These are phyloP conservation scores for Thaleichthys pacificus DNA, from an alignment of 2,797 vertebrate species.

Conservation along the genomic window DNA sequence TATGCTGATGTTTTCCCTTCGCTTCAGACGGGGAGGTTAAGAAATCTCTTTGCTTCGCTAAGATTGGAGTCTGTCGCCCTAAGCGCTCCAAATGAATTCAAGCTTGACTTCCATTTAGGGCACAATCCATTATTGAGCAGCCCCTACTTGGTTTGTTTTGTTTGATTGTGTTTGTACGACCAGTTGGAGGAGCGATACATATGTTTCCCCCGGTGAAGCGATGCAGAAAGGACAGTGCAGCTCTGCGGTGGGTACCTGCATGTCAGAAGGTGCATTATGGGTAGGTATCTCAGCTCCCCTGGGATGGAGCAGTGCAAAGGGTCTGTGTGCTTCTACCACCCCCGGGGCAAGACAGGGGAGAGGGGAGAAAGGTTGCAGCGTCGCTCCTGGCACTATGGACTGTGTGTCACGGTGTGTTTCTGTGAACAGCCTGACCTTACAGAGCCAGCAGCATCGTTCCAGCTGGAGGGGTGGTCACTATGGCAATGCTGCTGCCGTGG, in stretches of 20 bases:
- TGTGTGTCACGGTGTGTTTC: background rate
- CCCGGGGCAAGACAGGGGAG: background rate
- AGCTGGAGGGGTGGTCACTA: background rate
- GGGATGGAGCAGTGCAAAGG: too few relatives aligned
- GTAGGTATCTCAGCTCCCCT: too few relatives aligned
- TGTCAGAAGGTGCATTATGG: slow-evolving; percentile 8
- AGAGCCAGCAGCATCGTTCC: background rate
- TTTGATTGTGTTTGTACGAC: background rate
- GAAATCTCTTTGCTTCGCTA: background rate
- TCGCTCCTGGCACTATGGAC: background rate
- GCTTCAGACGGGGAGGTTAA: background rate
- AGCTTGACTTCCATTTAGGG: background rate
- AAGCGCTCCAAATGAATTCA: background rate
- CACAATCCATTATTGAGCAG: background rate
- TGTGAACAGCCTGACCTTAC: background rate
- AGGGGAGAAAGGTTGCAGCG: background rate
- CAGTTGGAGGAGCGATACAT: background rate
- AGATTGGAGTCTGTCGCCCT: too few relatives aligned
- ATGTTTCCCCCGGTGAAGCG: background rate
- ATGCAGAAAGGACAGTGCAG: background rate
- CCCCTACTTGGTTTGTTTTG: background rate
- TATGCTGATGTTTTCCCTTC: background rate
- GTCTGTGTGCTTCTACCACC: background rate
- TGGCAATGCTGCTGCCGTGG: background rate
- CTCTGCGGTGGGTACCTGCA: background rate